A percentile compares a stretch with the other conserved stretches of the same genome.
Conservation (phyloP, 1,140 invertebrate genomes). For the Listronotus bonariensis region DNA sequence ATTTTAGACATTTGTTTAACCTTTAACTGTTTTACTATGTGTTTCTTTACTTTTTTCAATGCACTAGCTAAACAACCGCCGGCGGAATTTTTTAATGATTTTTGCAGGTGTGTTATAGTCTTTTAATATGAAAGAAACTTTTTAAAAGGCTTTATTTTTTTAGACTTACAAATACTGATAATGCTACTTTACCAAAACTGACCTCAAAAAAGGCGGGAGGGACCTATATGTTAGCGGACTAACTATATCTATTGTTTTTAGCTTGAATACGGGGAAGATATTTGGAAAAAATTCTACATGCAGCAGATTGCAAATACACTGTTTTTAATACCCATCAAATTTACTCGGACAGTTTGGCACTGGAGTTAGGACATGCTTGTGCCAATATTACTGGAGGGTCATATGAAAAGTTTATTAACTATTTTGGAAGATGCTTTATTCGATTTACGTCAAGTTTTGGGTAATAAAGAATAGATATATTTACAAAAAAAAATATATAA, state of each 20-base stretch:
- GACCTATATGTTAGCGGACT: neutral
- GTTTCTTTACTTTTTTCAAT: too few relatives aligned
- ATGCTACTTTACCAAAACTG: neutral
- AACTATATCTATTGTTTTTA: slow-evolving; percentile 51
- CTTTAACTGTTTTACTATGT: too few relatives aligned
- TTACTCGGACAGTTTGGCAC: slow-evolving; percentile 80
- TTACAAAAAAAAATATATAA: too few relatives aligned
- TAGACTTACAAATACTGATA: too few relatives aligned
- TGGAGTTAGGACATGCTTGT: slow-evolving; percentile 68
- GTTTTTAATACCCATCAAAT: slow-evolving; percentile 82
- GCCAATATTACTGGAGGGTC: slow-evolving; percentile 56
- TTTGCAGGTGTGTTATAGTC: too few relatives aligned
- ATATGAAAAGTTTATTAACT: slow-evolving; percentile 77
- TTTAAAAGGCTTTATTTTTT: too few relatives aligned
- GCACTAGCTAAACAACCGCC: too few relatives aligned
- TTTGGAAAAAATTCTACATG: slow-evolving; percentile 74
- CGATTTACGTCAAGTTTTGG: slow-evolving; percentile 84
- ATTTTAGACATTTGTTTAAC: too few relatives aligned
- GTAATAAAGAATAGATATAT: too few relatives aligned
- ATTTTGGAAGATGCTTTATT: slow-evolving; percentile 86
- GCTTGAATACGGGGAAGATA: slow-evolving; percentile 80
- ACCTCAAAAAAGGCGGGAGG: neutral
- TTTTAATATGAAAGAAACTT: too few relatives aligned
- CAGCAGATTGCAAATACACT: slow-evolving; percentile 70
- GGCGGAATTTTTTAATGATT: too few relatives aligned